Base-by-base conservation (phyloP, 2,797 vertebrate genomes). In the Brachyalestes nurse region DNA sequence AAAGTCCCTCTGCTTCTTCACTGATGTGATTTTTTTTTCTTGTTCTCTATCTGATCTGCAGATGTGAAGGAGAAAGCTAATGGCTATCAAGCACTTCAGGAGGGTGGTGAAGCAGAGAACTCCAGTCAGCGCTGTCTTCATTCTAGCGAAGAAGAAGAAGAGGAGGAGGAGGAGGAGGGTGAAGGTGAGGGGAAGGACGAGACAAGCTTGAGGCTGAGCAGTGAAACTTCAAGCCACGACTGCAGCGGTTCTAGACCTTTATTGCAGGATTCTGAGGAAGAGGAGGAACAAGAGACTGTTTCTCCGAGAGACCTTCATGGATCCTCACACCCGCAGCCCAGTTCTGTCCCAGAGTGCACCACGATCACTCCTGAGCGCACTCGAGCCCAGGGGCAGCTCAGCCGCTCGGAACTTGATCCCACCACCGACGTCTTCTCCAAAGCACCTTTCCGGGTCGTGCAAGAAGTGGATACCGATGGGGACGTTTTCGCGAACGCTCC, bases 401-500 rank as follows among this genome's bases (percentile, higher is more conserved):
- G 76, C 14, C 86, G 72, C 67, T 12, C 80, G 0, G 82, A 85
- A 0, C 34, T 83, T 0, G 87, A 87, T 2, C 58, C 84, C 0
- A 86, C 92, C 0, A 82, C 91, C 0, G 96, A 98, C 2, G 92
- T 98, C 79, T 99, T 99, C 84, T 93, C 95, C 28, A 96, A 95
- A 0, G 97, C 96, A 6, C 97, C 97, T 1, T 98, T 99, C 88
- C 87, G 76, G 60, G 92, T 91, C 55, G 0, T 87, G 75, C 89
- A 91, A 49, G 86, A 91, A 16, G 17, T 88, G 13, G 86, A 92
- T 0, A 92, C 95, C 0, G 88, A 91, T 0, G 78, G 75, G 16
- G 97, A 99, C 10, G 95, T 99, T 83, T 99, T 99, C 38, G 91
- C 95, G 82, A 97, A 97, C 40, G 98, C 97, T 19, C 97, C 98